A percentile compares a stretch with the other conserved stretches of the same genome.
These are phyloP conservation scores for Scrobipalpa costella DNA, from an alignment of 2,888 invertebrate genomes.

Conservation along the genomic window DNA sequence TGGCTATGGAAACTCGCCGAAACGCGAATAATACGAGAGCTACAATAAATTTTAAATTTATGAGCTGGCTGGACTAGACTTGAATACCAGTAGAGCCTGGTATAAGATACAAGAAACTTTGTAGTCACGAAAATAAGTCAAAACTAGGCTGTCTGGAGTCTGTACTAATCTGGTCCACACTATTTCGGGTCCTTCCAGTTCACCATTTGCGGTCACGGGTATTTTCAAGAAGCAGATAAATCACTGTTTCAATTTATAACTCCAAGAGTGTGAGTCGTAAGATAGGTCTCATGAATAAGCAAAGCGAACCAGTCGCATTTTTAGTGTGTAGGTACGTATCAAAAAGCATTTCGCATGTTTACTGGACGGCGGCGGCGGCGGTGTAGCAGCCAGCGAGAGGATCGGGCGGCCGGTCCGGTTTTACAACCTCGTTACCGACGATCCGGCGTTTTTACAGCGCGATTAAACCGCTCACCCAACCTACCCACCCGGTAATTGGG, in stretches of 20 bases:
- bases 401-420: constrained; percentile 54
- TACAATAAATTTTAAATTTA: constrained; percentile 25
- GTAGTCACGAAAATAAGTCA: background rate
- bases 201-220: background rate
- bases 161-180: background rate
- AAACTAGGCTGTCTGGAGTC: background rate
- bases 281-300: constrained; percentile 21
- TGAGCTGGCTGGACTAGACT: constrained; percentile 4
- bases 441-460: constrained; percentile 71
- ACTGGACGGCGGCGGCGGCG: constrained; percentile 52
- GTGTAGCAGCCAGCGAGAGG: constrained; percentile 50
- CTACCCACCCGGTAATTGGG: constrained; percentile 67
- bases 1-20: constrained; percentile 21
- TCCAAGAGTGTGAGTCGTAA: constrained; percentile 3
- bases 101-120: background rate
- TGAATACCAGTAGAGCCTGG: constrained; percentile 14
- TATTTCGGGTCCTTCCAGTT: background rate
- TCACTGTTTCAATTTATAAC: background rate
- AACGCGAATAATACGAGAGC: constrained; percentile 20
- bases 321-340: constrained; percentile 44
- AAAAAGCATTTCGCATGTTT: constrained; percentile 48
- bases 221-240: background rate
- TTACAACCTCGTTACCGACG: constrained; percentile 72
- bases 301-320: constrained; percentile 31
- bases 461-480: constrained; percentile 66